A percentile compares a stretch with the other conserved stretches of the same genome.
These are phyloP conservation scores for Camptogramma bilineatum DNA, from an alignment of 2,888 invertebrate species.

Conservation along the genomic window DNA sequence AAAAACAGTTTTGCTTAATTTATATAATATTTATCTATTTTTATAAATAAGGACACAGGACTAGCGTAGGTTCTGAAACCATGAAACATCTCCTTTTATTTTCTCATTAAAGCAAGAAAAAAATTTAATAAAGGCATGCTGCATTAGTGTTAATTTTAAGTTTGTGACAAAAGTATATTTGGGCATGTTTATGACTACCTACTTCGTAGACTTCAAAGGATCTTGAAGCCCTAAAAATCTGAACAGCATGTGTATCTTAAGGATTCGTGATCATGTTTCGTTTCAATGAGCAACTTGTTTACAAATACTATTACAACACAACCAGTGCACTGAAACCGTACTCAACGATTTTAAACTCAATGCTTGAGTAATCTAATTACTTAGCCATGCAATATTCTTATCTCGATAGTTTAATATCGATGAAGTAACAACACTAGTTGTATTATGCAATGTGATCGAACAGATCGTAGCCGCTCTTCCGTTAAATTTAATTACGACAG, in stretches of 20 bases:
- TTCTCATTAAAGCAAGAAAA: too few relatives aligned
- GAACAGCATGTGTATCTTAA: background rate
- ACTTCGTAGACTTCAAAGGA: too few relatives aligned
- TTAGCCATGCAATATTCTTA: constrained; percentile 54
- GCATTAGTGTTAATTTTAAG: too few relatives aligned
- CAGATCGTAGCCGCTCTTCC: constrained; percentile 72
- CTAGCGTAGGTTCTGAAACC: too few relatives aligned
- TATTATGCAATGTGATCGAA: constrained; percentile 58
- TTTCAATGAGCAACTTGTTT: background rate
- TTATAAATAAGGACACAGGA: too few relatives aligned
- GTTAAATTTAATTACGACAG: constrained; percentile 72
- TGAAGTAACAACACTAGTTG: constrained; percentile 66
- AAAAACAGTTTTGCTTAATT: too few relatives aligned
- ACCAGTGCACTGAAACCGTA: constrained; percentile 12
- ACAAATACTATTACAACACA: constrained; percentile 12
- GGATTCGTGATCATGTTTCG: background rate
- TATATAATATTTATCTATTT: too few relatives aligned
- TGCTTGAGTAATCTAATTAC: constrained; percentile 62
- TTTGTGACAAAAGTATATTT: too few relatives aligned
- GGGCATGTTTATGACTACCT: too few relatives aligned
- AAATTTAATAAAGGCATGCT: too few relatives aligned
- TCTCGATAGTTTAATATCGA: constrained; percentile 64
- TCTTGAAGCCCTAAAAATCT: background rate
- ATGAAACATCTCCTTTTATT: too few relatives aligned
- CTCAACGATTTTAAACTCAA: constrained; percentile 22